Base-by-base conservation (phyloP, 2,888 invertebrate species). In the Cheilosia vernalis region DNA sequence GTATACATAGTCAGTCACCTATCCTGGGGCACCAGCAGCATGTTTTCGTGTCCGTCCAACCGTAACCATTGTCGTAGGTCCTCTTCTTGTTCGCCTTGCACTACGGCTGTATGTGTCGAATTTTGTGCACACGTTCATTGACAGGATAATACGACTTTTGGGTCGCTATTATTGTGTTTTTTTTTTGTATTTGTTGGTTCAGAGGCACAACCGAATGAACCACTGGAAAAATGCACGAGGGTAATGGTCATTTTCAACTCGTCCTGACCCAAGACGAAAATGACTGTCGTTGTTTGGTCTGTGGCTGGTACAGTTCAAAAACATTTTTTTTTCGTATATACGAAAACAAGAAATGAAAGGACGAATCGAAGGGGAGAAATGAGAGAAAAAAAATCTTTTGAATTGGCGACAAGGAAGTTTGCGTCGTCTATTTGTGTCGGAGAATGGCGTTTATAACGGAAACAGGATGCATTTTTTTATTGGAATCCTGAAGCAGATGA, bases 1-100 rank as follows among this genome's bases (percentile, higher is more conserved):
- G 6, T 51, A 2, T 30, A 27, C 27, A 13, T 37, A 37, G 37
- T 17, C 49, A 53, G 69, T 70, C 70, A 72, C 58, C 63, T 63
- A 63, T 72, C 70, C 70, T 72, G 64, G 61, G 63, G 47, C 78
- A 78, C 64, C 78, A 70, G 49, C 58, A 63, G 78, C n/a, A 51
- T 58, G 72, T 64, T 72, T 64, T 58, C 40, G 30, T 64, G 63
- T 60, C 42, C 64, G 49, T 49, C 58, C 78, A 64, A 64, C 70
- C 70, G 72, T 72, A 64, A 44, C 78, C 78, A 79, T 79, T 79
- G 78, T 79, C 78, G 78, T 79, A 79, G 78, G 78, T 79, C 78
- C 78, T 79, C 60, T 49, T 21, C n/a, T 17, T 53, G 27, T 49
- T 21, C 47, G 44, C 21, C 44, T 15, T 56, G 17, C 56, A 55